phyloP scores from a whole-genome alignment of 37 sponge, comb jelly and placozoan genomes.

The Geodia barretti region DNA sequence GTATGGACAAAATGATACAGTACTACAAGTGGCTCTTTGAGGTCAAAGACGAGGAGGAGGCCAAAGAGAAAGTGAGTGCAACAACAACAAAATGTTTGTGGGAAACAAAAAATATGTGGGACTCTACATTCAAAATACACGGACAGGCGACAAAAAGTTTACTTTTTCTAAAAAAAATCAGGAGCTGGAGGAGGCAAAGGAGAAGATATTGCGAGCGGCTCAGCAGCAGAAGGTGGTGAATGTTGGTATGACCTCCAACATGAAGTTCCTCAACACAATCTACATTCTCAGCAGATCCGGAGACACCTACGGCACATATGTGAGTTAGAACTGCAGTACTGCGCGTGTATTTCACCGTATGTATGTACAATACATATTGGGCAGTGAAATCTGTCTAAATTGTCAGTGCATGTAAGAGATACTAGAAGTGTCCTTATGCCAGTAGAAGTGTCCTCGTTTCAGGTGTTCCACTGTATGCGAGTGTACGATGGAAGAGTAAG shows the following conservation, averaged over 20 bases:
- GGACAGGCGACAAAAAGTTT: no score
- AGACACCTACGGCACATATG: constrained; percentile 37
- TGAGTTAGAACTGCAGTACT: constrained; percentile 2
- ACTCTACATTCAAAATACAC: not conserved
- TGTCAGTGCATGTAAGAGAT: no score
- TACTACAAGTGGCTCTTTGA: constrained; percentile 74
- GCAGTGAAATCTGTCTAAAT: no score
- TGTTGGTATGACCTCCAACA: constrained; percentile 6
- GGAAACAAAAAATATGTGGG: not conserved
- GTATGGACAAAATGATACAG: constrained; percentile 55
- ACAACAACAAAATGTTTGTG: not conserved
- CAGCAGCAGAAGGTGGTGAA: constrained; percentile 1
- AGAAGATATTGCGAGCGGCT: constrained; percentile 11
- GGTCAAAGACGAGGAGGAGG: constrained; percentile 50
- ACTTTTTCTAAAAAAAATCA: no score
- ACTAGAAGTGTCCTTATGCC: no score
- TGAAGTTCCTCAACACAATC: constrained; percentile 62
- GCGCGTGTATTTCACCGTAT: not conserved
- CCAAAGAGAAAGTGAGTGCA: constrained; percentile 50
- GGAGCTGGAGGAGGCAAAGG: constrained; percentile 41
- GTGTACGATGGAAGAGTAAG: no score
- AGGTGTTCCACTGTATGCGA: no score
- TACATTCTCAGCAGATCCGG: constrained; percentile 57
- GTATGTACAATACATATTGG: no score
- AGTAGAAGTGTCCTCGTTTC: no score